Base-by-base conservation (phyloP, 2,113 vertebrate species). In the Atractosteus spatula region DNA sequence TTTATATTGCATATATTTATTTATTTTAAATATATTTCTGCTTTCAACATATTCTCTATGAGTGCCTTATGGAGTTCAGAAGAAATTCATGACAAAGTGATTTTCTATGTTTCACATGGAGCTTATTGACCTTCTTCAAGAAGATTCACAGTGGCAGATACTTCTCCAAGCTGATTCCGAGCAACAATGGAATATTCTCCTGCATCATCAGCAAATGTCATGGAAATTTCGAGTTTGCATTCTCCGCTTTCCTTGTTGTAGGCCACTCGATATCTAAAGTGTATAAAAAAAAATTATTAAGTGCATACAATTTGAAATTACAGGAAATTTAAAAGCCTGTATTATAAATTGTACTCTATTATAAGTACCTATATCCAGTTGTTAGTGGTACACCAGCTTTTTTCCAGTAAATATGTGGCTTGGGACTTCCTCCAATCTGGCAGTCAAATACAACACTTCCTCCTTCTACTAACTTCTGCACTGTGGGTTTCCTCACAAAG, bases 181-280 rank as follows among this genome's bases (percentile, higher is more conserved):
- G 92, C 90, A 87, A 94, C 90, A 69, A 97, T 84, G 0, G 90
- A 91, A 76, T 99, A 99, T 85, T 99, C 97, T 88, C 97, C 97
- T n/a, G 97, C 96, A 68, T 99, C 97, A 0, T 99, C 97, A 0
- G 95, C 90, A 72, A 99, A 99, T 47, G 95, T 95, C 96, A 99
- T 99, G 2, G 97, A 98, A 90, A 99, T 99, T 90, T 98, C 95
- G 82, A 99, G 83, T 81, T 80, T 94, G 84, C 96, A 98, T 71
- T 93, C 93, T 76, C 97, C 97, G 0, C 92, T 96, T 82, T 99
- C 94, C 83, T 94, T 96, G 82, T 95, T 95, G 82, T 98, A 93
- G 78, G 89, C 89, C 7, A 96, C 93, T 94, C 96, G 97, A 81
- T 99, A 95, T 87, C 97, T 99, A 72, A 69, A n/a, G 57, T 72